A percentile compares a stretch with the other conserved stretches of the same genome.
Evolutionary conservation across 2,888 invertebrate species (phyloP).

Genomic region (Sepiola atlantica): DNA sequence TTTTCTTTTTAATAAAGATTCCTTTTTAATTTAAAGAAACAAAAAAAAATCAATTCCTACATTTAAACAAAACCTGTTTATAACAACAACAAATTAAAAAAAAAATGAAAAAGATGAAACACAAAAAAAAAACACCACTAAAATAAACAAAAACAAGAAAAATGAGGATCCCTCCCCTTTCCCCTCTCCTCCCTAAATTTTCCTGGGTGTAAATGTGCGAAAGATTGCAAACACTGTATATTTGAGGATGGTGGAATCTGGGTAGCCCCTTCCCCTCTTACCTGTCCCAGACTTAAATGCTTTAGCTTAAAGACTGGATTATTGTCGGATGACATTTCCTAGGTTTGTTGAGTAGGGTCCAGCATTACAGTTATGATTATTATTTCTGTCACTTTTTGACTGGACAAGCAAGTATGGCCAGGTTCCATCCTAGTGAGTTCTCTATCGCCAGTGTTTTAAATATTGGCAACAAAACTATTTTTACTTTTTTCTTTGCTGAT

Average conservation of each 20-base stretch:
- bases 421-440: slow-evolving; percentile 19
- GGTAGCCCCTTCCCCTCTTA: background rate
- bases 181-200: background rate
- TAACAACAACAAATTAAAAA: background rate
- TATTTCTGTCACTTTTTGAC: background rate
- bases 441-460: background rate
- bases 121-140: background rate
- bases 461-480: background rate
- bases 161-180: background rate
- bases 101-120: background rate
- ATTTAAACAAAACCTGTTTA: background rate
- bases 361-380: background rate
- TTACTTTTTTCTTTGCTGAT: slow-evolving; percentile 13
- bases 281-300: background rate
- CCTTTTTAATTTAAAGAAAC: background rate
- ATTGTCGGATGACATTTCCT: background rate
- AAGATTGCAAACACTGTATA: slow-evolving; percentile 20
- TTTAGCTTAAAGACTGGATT: background rate
- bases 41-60: background rate
- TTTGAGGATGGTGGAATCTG: background rate
- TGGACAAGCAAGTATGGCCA: background rate
- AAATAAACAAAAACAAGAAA: background rate
- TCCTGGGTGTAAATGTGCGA: background rate
- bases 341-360: background rate
- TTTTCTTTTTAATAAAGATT: background rate